Conservation (phyloP, 2,113 vertebrate species). For the Dipodomys spectabilis region DNA sequence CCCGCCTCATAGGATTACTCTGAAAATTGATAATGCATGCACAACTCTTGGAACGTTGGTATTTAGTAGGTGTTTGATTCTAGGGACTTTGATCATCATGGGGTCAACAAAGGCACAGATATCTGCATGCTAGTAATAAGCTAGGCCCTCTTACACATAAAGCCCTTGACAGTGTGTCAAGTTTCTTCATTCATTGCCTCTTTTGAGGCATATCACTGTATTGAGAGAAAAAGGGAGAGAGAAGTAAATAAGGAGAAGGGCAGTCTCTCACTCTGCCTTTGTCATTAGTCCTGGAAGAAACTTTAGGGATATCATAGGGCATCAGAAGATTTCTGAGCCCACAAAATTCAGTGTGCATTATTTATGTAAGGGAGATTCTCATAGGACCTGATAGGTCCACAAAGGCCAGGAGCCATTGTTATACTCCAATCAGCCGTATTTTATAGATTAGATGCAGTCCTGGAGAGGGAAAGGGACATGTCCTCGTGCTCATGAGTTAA, state of each 20-base stretch:
- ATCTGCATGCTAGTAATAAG: neutral
- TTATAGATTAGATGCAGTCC: neutral
- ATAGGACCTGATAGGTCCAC: neutral
- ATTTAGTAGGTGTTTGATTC: neutral
- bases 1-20: neutral
- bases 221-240: neutral
- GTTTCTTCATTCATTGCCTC: neutral
- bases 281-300: neutral
- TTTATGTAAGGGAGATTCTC: neutral
- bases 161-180: neutral
- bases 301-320: neutral
- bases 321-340: neutral
- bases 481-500: fast-evolving
- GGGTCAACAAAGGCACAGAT: neutral
- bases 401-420: neutral
- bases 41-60: neutral
- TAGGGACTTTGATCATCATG: no score
- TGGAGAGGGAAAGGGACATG: neutral
- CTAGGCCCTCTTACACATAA: neutral
- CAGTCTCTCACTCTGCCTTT: no score
- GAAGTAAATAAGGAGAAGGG: no score
- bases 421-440: neutral
- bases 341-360: neutral
- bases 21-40: neutral
- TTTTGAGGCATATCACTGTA: neutral